A percentile compares a stretch with the other conserved stretches of the same genome.
Evolutionary conservation across 1,140 invertebrate species (phyloP).

Genomic region (Zaprionus taronus): DNA sequence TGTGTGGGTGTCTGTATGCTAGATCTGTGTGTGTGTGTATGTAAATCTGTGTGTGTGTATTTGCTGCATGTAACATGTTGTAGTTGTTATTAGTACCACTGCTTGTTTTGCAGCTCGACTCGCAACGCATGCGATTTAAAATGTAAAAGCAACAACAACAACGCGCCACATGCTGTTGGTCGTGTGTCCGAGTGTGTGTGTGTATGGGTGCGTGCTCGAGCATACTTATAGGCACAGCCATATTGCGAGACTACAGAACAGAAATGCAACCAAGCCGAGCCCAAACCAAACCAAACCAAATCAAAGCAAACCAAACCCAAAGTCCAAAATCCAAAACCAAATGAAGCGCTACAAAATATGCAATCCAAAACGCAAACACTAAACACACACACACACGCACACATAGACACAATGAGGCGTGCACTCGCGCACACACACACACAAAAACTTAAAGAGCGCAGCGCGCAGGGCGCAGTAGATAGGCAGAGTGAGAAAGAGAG

Average conservation of each 20-base stretch:
- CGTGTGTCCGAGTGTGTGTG: slow-evolving; percentile 26
- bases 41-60: slow-evolving; percentile 4
- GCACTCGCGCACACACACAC: slow-evolving; percentile 8
- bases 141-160: slow-evolving; percentile 66
- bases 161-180: slow-evolving; percentile 20
- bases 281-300: slow-evolving; percentile 18
- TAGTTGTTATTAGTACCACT: slow-evolving; percentile 14
- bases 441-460: not conserved
- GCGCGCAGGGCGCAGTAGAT: too few species aligned
- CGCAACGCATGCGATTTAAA: slow-evolving; percentile 64
- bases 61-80: slow-evolving; percentile 23
- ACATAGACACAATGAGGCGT: slow-evolving; percentile 11
- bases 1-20: slow-evolving; percentile 28
- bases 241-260: too few species aligned
- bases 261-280: slow-evolving; percentile 19
- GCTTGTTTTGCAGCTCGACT: slow-evolving; percentile 19
- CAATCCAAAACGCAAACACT: slow-evolving; percentile 38
- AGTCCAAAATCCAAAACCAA: slow-evolving; percentile 59
- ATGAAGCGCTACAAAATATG: slow-evolving; percentile 66
- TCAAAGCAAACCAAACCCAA: slow-evolving; percentile 48
- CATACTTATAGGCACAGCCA: slow-evolving; percentile 37
- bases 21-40: slow-evolving; percentile 7
- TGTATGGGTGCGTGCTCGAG: slow-evolving; percentile 28
- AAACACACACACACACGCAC: slow-evolving; percentile 11
- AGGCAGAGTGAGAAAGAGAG: slow-evolving; percentile 2